Base-by-base conservation (phyloP, 2,888 invertebrate species). In the Drosophila atripex region DNA sequence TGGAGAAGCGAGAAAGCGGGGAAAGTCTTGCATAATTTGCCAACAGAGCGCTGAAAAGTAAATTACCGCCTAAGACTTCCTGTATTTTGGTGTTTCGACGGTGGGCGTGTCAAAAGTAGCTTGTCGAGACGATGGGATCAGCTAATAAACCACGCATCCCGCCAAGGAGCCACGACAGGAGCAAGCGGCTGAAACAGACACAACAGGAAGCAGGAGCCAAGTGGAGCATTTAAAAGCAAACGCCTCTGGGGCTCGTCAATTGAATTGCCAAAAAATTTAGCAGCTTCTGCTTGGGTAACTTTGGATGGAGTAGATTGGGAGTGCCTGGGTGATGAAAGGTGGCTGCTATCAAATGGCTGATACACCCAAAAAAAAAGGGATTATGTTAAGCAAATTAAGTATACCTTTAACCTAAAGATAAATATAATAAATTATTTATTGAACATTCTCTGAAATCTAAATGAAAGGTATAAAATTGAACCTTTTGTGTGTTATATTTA, bases 1-100 rank as follows among this genome's bases (percentile, higher is more conserved):
- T 1, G 35, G 30, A 9, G n/a, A 16, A 45, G 45, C 16, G 35
- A 21, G 55, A 25, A 11, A 11, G 25, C 11, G 35, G 50, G 21
- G 55, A 56, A 66, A 73, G 78, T 79, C 80, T 83, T 82, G 83
- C 82, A 82, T 82, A 82, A 85, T 82, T 82, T 82, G 83, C 86
- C 78, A 76, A 79, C 69, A 68, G 71, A 75, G 71, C 72, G 71
- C 78, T 78, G 80, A 82, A 85, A 82, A 83, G 86, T 82, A 86
- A 82, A 82, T 82, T 82, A 82, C 80, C 82, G 80, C 72, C 78
- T 75, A 82, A 82, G 82, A 86, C 83, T 86, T 82, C 86, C 82
- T 78, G 86, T 74, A 78, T 58, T 50, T n/a, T 45, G 57, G 69
- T 23, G 54, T 52, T 64, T 55, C 41, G 56, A 46, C 49, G 59